Conservation (phyloP, 1,140 invertebrate species). For the Eupeodes corollae region DNA sequence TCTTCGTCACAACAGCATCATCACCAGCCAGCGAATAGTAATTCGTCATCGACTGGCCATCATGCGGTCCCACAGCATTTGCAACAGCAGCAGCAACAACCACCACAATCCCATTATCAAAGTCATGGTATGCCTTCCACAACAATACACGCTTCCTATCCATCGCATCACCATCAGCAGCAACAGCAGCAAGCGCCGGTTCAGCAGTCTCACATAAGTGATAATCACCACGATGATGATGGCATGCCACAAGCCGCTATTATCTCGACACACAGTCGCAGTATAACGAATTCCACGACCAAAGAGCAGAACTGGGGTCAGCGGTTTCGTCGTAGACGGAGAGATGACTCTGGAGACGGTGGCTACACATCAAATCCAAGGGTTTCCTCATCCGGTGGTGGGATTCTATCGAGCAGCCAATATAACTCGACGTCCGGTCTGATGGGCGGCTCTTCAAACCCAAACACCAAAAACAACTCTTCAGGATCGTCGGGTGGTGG, state of each 20-base stretch:
- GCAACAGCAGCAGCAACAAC: slow-evolving; percentile 21
- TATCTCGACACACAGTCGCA: slow-evolving; percentile 13
- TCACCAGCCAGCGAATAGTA: neutral
- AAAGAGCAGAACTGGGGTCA: no score
- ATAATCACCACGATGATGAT: slow-evolving; percentile 14
- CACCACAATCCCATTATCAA: slow-evolving; percentile 24
- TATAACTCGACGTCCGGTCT: no score
- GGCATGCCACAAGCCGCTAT: slow-evolving; percentile 1
- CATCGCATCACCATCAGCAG: slow-evolving; percentile 3
- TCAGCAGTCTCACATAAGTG: slow-evolving; percentile 7
- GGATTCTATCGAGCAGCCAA: no score
- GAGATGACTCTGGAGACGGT: no score
- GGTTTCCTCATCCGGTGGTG: no score
- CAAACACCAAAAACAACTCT: neutral
- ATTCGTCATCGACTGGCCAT: slow-evolving; percentile 7
- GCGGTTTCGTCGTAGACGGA: no score
- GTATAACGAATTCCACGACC: slow-evolving; percentile 12
- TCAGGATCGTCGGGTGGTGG: slow-evolving; percentile 10
- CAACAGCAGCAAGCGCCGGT: slow-evolving; percentile 8
- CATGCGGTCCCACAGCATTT: slow-evolving; percentile 15
- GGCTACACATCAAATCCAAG: no score
- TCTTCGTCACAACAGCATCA: neutral
- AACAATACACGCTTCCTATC: slow-evolving; percentile 25
- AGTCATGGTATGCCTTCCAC: slow-evolving; percentile 19
- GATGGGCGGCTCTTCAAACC: no score